These are phyloP conservation scores for Pyxicephalus adspersus DNA, from an alignment of 2,113 vertebrate genomes.

Conservation along the genomic window DNA sequence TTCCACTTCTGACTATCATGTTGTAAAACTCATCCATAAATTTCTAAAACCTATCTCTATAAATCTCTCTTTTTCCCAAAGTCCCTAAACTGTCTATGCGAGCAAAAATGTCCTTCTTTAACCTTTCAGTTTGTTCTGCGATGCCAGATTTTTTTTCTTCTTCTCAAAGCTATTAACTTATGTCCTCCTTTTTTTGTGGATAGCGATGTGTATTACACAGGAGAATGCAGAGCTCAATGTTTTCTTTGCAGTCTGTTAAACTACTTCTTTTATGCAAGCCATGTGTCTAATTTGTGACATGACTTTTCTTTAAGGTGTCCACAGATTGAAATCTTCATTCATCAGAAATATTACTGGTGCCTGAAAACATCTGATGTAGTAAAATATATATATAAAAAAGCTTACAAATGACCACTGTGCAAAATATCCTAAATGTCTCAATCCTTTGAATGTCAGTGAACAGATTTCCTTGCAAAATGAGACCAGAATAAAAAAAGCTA, in stretches of 20 bases:
- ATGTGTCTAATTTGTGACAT: too few relatives aligned
- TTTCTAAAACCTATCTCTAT: conserved; percentile 44
- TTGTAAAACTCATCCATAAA: conserved; percentile 6
- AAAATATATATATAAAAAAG: too few relatives aligned
- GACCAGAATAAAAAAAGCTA: too few relatives aligned
- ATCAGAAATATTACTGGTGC: too few relatives aligned
- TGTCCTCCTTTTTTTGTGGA: background rate
- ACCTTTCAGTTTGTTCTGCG: conserved; percentile 11
- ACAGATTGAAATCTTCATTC: too few relatives aligned
- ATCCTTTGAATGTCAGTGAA: too few relatives aligned
- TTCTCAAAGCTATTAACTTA: background rate
- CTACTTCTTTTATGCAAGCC: background rate
- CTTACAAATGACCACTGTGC: too few relatives aligned
- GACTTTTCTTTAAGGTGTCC: too few relatives aligned
- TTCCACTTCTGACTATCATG: conserved; percentile 52
- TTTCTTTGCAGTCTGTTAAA: background rate
- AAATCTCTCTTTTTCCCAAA: conserved; percentile 55
- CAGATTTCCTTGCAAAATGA: too few relatives aligned
- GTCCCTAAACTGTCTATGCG: conserved; percentile 48
- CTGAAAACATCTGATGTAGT: too few relatives aligned
- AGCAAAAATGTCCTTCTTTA: background rate
- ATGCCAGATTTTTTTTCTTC: conserved; percentile 37
- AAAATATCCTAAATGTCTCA: too few relatives aligned
- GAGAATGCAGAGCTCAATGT: conserved; percentile 6
- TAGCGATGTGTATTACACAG: conserved; percentile 25